Evolutionary conservation across 2,113 vertebrate genomes (phyloP).

Genomic region (Rhynchomys soricoides): DNA sequence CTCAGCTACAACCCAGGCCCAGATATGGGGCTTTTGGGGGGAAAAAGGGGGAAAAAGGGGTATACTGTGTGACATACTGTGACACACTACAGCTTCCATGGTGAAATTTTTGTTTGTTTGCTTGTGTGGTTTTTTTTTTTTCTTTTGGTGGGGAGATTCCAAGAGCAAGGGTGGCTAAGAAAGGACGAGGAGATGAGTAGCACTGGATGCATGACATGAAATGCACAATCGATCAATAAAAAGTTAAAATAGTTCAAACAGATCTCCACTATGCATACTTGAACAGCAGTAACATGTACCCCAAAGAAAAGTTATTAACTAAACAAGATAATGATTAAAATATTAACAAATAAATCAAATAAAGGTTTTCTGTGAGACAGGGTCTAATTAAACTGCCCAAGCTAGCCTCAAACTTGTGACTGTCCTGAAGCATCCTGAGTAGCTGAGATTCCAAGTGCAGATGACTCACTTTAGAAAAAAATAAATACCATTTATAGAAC

Average conservation of each 20-base stretch:
- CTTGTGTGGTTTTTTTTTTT: neutral
- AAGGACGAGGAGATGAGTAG: neutral
- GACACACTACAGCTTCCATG: neutral
- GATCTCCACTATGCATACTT: neutral
- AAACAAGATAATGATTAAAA: slow-evolving; percentile 36
- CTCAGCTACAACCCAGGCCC: neutral
- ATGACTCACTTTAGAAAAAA: neutral
- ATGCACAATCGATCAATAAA: neutral
- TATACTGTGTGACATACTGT: too few relatives aligned
- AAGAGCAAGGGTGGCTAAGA: neutral
- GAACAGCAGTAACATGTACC: neutral
- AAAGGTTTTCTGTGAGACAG: neutral
- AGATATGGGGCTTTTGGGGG: too few relatives aligned
- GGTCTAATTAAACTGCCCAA: neutral
- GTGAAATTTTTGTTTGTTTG: neutral
- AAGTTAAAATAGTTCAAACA: neutral
- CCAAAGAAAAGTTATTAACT: slow-evolving; percentile 43
- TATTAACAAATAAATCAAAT: slow-evolving; percentile 30
- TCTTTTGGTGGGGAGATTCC: neutral
- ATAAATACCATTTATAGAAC: neutral
- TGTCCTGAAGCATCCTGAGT: neutral
- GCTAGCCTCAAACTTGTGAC: neutral
- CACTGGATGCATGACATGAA: neutral
- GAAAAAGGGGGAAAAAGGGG: neutral
- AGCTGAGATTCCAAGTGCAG: neutral